Base-by-base conservation (phyloP, 2,797 vertebrate species). In the Zalophus californianus region DNA sequence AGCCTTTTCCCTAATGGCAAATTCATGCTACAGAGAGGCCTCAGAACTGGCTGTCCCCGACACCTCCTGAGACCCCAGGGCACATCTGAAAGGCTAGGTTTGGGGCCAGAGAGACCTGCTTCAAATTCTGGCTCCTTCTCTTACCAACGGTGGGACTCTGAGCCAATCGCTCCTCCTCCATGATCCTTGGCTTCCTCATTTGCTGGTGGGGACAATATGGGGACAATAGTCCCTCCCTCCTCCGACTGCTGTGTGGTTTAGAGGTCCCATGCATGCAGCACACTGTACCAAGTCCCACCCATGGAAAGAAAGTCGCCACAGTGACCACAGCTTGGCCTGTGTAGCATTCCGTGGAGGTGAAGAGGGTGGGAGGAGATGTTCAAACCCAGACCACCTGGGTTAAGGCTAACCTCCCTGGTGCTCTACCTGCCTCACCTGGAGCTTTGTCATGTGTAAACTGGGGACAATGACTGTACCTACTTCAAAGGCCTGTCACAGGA, bases 251-350 rank as follows among this genome's bases (percentile, higher is more conserved):
- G 1, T 54, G 35, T 41, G 4, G 27, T 64, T 77, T 58, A 50
- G 64, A 68, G 15, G 15, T 2, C 7, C 29, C 0, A 5, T 4
- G 8, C 52, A 56, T 0, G 2, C 50, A 70, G 23, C 14, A 50
- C 3, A 7, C 12, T 9, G 38, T 54, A 35, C 11, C 27, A 1
- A 13, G 41, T 9, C 72, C 50, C 58, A 2, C 25, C 3, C 3
- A 0, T 0, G 3, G 48, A 52, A 50, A 48, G 3, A 41, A 72
- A 25, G 52, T 4, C 15, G 0, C 12, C 2, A 20, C 3, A 10
- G 18, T 2, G 10, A 38, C 13, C 7, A 1, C 12, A 4, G 0
- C 4, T 1, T 0, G 0, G 35, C 48, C 16, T 1, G 2, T 27
- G 1, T 3, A 21, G 32, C 14, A 4, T 44, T 16, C 13, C 7